These are phyloP conservation scores for Mellilla xanthometata DNA, from an alignment of 2,888 invertebrate genomes.

Conservation along the genomic window DNA sequence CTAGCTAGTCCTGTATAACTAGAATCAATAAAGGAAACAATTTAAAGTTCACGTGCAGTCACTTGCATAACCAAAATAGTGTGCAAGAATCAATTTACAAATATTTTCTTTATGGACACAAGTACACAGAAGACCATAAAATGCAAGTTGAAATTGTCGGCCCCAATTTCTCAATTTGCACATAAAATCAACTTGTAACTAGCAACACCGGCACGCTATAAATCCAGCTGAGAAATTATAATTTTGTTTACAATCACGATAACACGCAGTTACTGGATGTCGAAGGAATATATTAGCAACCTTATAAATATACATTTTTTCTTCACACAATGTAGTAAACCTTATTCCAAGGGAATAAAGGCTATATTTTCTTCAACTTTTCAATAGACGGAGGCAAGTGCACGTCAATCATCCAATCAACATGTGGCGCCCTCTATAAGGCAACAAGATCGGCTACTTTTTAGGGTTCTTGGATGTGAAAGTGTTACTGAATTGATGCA, in stretches of 20 bases:
- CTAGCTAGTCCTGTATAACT: no score
- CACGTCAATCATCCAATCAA: slow-evolving; percentile 75
- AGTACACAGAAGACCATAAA: no score
- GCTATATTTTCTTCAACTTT: no score
- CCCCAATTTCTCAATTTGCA: no score
- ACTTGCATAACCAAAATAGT: no score
- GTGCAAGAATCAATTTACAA: no score
- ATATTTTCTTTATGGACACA: no score
- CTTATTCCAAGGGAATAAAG: no score
- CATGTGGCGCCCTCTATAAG: slow-evolving; percentile 45
- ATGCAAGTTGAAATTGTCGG: no score
- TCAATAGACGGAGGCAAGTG: slow-evolving; percentile 27
- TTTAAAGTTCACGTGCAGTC: no score
- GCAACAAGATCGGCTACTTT: background rate
- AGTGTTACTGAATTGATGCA: slow-evolving; percentile 5
- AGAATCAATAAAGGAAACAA: no score
- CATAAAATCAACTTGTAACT: background rate
- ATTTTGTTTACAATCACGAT: slow-evolving; percentile 56
- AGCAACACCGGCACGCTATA: slow-evolving; percentile 11
- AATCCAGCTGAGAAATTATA: slow-evolving; percentile 31
- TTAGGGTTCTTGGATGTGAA: slow-evolving; percentile 26
- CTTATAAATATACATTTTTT: slow-evolving; percentile 26
- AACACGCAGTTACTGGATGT: slow-evolving; percentile 48
- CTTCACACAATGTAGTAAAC: no score
- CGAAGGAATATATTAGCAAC: slow-evolving; percentile 46